Conservation (phyloP, 2,888 invertebrate species). For the Nymphalis polychloros region DNA sequence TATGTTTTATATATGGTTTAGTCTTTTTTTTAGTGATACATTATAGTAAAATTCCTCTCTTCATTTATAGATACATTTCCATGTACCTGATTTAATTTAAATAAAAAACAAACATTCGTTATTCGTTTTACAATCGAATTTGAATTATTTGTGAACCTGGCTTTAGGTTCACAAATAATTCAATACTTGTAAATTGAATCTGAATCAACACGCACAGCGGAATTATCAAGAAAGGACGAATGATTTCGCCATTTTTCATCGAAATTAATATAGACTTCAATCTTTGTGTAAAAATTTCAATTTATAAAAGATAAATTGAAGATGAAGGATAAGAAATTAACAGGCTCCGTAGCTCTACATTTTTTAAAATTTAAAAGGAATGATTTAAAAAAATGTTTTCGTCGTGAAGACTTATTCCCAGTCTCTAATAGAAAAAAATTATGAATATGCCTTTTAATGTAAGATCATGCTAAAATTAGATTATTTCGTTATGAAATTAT, state of each 20-base stretch:
- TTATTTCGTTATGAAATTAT: no score
- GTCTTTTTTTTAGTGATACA: no score
- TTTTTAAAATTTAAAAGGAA: no score
- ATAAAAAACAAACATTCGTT: neutral
- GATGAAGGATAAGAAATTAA: neutral
- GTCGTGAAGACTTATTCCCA: no score
- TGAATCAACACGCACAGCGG: conserved; percentile 18
- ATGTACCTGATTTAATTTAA: neutral
- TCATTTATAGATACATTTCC: neutral
- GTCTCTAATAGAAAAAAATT: no score
- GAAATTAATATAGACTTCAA: conserved; percentile 18
- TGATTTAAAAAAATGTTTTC: no score
- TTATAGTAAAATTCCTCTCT: neutral
- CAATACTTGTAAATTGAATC: conserved; percentile 20
- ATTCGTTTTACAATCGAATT: conserved; percentile 7
- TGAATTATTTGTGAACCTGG: no score
- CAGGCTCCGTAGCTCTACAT: neutral
- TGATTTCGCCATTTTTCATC: conserved; percentile 16
- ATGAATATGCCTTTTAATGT: no score
- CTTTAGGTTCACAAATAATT: conserved; percentile 11
- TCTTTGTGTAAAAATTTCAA: conserved; percentile 7
- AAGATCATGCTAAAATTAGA: no score
- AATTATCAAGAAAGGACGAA: conserved; percentile 16
- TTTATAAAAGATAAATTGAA: conserved; percentile 15
- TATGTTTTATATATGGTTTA: no score